Evolutionary conservation across 2,113 vertebrate genomes (phyloP).

Genomic region (western clawed frog (Xenopus tropicalis)): UCB_Xtro_10.0 CM004452.2:25836001-25836500

Average conservation of each 20-base stretch:
- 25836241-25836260: conserved; percentile 13
- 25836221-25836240: conserved; percentile 1
- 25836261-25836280: conserved; percentile 9
- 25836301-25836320: conserved; percentile 2
- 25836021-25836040: too few relatives aligned
- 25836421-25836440: conserved; percentile 18
- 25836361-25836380: conserved; percentile 22
- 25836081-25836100: too few relatives aligned
- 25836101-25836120: too few relatives aligned
- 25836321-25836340: conserved; percentile 1
- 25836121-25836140: too few relatives aligned
- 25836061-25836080: too few relatives aligned
- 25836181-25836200: conserved; percentile 1
- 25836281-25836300: conserved; percentile 1
- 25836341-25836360: conserved; percentile 27
- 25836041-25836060: too few relatives aligned
- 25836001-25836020: too few relatives aligned
- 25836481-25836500: conserved; percentile 28
- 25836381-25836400: conserved; percentile 8
- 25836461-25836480: conserved; percentile 42
- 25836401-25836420: conserved; percentile 30
- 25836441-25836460: conserved; percentile 17
- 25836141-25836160: too few relatives aligned
- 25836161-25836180: too few relatives aligned
- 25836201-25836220: conserved; percentile 1